Base-by-base conservation (phyloP, 1,140 invertebrate species). In the Drosophila varians region DNA sequence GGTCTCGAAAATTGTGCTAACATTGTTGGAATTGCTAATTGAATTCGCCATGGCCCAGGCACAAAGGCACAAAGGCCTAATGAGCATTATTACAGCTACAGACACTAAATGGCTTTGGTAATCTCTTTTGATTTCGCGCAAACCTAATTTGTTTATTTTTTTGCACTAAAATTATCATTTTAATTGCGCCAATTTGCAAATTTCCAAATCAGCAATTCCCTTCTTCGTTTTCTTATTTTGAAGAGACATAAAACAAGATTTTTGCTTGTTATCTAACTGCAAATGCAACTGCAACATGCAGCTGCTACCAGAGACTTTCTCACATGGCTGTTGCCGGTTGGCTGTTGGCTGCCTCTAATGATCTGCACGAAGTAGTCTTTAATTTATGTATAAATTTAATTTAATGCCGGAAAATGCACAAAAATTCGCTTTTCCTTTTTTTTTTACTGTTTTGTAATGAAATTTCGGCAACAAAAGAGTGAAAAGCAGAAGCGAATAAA, bases 321-420 rank as follows among this genome's bases (percentile, higher is more conserved):
- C 48, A 65, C 62, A 65, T 64, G 61, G 14, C 19, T 21, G 1
- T 66, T 36, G 70, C 36, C 36, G 25, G 46, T 45, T 65, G 18
- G 42, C 49, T 73, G 16, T n/a, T n/a, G n/a, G n/a, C n/a, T 45
- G 62, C 45, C 62, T 72, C 66, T 89, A 89, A 89, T 89, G 74
- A 89, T 77, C 77, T 74, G 86, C 74, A 86, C 86, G 86, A 86
- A 78, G 86, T 75, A 68, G 77, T 70, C 76, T 77, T 89, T 86
- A 89, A 89, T 89, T 89, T 89, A 89, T 89, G 86, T 86, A 89
- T 80, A 89, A 77, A 82, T 78, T 78, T 78, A 88, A 78, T 88
- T 83, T 88, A 89, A 87, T 82, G 74, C 77, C 82, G 83, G 82
- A 87, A 87, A 87, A 87, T 71, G 51, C 76, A 77, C 78, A 79